phyloP scores from a whole-genome alignment of 1,140 invertebrate genomes.

The Drosophila tani region DNA sequence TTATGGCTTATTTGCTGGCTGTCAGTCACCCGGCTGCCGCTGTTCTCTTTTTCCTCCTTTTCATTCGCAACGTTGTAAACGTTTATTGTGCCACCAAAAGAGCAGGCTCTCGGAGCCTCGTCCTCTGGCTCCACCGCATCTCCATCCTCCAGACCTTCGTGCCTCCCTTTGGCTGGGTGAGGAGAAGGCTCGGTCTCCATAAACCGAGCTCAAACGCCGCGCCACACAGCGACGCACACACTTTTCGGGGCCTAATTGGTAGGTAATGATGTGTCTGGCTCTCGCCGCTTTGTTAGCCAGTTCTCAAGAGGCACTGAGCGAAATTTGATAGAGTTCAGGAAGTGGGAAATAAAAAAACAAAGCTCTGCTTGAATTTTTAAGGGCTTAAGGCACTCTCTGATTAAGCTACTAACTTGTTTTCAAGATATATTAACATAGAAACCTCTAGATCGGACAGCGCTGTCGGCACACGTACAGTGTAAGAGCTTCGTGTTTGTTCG shows the following conservation, averaged over 20 bases:
- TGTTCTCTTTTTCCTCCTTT: not conserved
- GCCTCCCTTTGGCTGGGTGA: conserved; percentile 1
- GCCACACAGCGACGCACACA: conserved; percentile 55
- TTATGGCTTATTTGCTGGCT: conserved; percentile 77
- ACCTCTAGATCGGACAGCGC: too few species aligned
- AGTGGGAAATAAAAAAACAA: not conserved
- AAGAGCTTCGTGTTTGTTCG: too few species aligned
- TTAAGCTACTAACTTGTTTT: not conserved
- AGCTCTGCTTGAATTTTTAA: too few species aligned
- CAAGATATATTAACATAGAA: too few species aligned
- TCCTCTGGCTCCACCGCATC: conserved; percentile 2
- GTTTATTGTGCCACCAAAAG: conserved; percentile 79
- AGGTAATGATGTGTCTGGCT: conserved; percentile 84
- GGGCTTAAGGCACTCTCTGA: too few species aligned
- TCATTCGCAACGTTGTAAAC: conserved; percentile 67
- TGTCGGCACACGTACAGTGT: too few species aligned
- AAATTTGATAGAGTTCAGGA: not conserved
- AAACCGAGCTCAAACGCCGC: conserved; percentile 24
- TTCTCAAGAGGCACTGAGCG: conserved; percentile 25
- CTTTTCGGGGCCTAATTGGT: conserved; percentile 79
- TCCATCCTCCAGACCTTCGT: conserved; percentile 15
- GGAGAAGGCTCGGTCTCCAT: not conserved
- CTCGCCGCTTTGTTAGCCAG: conserved; percentile 76
- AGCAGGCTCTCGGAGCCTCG: conserved; percentile 35
- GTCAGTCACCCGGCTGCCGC: conserved; percentile 58